phyloP scores from a whole-genome alignment of 2,888 invertebrate species.

The Stenolophus ochropezus region DNA sequence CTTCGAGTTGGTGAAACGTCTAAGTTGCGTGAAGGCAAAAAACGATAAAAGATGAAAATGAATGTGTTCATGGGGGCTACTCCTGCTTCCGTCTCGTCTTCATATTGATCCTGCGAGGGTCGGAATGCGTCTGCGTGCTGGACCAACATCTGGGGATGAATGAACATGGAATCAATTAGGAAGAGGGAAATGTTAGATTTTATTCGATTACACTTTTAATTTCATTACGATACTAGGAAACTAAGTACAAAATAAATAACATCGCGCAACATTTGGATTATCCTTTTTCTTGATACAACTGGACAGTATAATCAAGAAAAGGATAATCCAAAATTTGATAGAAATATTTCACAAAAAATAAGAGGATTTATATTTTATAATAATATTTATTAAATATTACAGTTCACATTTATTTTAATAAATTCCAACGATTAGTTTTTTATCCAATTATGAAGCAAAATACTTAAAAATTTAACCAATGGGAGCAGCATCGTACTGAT shows the following conservation, averaged over 20 bases:
- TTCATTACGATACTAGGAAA: background rate
- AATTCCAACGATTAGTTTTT: too few species aligned
- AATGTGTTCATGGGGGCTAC: slow-evolving; percentile 14
- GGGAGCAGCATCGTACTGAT: too few species aligned
- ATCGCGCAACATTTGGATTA: too few species aligned
- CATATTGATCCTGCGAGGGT: slow-evolving; percentile 19
- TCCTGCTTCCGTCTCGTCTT: slow-evolving; percentile 24
- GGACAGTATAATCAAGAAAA: too few species aligned
- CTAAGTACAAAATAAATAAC: background rate
- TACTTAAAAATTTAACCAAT: too few species aligned
- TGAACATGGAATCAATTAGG: background rate
- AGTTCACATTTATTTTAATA: too few species aligned
- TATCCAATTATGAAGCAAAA: too few species aligned
- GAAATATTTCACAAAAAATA: too few species aligned
- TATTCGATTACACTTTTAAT: background rate
- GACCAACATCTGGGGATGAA: slow-evolving; percentile 17
- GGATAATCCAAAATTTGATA: too few species aligned
- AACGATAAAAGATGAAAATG: slow-evolving; percentile 40
- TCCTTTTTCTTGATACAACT: too few species aligned
- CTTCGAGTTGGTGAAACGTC: slow-evolving; percentile 6
- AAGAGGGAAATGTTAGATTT: background rate
- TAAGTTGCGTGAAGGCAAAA: slow-evolving; percentile 23
- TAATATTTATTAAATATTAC: too few species aligned
- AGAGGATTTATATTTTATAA: too few species aligned
- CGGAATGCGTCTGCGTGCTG: background rate